Percentiles rank a stretch among this genome's conserved stretches.
Conservation (phyloP, 2,113 vertebrate species). For the Syngnathus scovelli region DNA sequence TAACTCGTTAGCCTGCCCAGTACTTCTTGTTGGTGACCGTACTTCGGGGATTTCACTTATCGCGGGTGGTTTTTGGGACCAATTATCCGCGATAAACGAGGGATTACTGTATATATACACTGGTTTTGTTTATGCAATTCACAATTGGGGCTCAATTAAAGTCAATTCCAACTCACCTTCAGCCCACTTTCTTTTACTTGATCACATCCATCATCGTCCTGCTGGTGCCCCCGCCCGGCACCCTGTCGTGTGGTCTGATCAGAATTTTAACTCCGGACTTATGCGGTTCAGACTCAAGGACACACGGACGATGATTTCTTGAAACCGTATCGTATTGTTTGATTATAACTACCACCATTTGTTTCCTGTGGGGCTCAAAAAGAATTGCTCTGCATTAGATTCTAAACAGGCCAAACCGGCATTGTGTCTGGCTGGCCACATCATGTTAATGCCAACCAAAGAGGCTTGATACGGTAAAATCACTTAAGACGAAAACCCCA, state of each 20-base stretch:
- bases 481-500: not conserved
- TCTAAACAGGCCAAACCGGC: not conserved
- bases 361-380: not conserved
- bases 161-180: not conserved
- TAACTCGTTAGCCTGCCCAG: no score
- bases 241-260: not conserved
- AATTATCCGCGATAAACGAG: no score
- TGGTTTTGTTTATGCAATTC: not conserved
- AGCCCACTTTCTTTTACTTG: not conserved
- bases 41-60: no score
- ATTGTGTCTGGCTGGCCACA: not conserved
- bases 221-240: not conserved
- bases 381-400: constrained; percentile 6
- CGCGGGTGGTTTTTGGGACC: no score
- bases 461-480: not conserved
- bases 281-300: constrained; percentile 15
- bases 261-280: not conserved
- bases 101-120: no score
- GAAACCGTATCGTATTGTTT: not conserved
- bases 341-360: not conserved
- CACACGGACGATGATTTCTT: not conserved
- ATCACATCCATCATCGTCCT: not conserved
- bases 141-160: not conserved
- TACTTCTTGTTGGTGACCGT: no score
- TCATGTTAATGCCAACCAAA: not conserved